A percentile compares a stretch with the other conserved stretches of the same genome.
Evolutionary conservation across 2,888 invertebrate genomes (phyloP).

Genomic region (Hofmannophila pseudospretella): DNA sequence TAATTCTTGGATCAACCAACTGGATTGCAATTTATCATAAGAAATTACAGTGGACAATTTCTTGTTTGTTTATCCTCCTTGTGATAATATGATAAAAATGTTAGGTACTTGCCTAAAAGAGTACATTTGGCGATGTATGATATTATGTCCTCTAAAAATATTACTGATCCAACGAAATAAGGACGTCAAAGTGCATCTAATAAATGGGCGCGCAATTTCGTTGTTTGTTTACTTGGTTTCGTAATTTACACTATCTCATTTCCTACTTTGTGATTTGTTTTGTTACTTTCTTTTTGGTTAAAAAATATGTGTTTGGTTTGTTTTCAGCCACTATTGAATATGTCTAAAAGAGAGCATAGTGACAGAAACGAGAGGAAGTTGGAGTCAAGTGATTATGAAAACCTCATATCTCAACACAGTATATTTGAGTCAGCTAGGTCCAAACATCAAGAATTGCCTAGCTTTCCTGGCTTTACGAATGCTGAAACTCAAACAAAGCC

Average conservation of each 20-base stretch:
- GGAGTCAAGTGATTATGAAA: conserved; percentile 70
- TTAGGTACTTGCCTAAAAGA: neutral
- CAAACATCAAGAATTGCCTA: conserved; percentile 67
- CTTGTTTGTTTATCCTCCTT: conserved; percentile 19
- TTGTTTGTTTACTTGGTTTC: conserved; percentile 60
- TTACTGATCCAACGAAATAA: neutral
- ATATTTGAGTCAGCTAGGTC: conserved; percentile 65
- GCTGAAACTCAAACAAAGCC: conserved; percentile 74
- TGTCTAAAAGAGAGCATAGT: conserved; percentile 71
- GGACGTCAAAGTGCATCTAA: conserved; percentile 7
- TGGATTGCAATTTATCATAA: neutral
- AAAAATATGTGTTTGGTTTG: conserved; percentile 4
- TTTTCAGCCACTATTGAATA: conserved; percentile 41
- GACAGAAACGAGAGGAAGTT: conserved; percentile 69
- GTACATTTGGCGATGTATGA: neutral
- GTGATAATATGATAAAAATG: conserved; percentile 1
- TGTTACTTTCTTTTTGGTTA: neutral
- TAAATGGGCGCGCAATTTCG: conserved; percentile 57
- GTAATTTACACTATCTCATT: too few relatives aligned
- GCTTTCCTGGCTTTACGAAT: conserved; percentile 72
- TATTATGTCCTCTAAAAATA: neutral
- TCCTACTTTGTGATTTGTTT: neutral
- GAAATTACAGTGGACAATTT: conserved; percentile 3
- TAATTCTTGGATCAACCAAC: neutral
- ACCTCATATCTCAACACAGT: conserved; percentile 68